These are phyloP conservation scores for Osedax fenrisi DNA, from an alignment of 2,888 invertebrate genomes.

Conservation along the genomic window DNA sequence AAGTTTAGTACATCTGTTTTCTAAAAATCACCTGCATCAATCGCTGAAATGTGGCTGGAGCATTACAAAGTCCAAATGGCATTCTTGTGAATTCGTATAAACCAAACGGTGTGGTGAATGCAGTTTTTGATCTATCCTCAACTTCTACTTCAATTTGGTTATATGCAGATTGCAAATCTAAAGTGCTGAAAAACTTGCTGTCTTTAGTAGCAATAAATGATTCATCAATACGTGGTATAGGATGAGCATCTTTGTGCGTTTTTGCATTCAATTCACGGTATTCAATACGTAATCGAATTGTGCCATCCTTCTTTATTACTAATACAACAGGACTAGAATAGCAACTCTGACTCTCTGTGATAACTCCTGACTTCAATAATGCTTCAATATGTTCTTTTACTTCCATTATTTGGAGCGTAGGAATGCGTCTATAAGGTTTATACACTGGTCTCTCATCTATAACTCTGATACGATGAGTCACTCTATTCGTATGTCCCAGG, in stretches of 20 bases:
- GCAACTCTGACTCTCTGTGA: background rate
- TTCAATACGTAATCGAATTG: background rate
- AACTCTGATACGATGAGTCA: background rate
- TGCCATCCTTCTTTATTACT: background rate
- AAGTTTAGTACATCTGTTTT: no score
- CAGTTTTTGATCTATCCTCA: no score
- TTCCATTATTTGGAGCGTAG: background rate
- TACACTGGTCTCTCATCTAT: background rate
- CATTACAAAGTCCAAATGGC: no score
- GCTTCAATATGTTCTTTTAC: background rate
- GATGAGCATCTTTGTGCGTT: background rate
- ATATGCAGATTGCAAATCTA: no score
- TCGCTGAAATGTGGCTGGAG: no score
- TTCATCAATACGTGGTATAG: background rate
- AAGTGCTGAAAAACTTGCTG: no score
- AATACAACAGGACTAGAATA: background rate
- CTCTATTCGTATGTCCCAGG: background rate
- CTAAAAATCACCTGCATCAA: no score
- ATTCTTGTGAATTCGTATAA: no score
- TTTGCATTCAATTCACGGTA: background rate
- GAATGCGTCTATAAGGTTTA: background rate
- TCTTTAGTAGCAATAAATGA: background rate
- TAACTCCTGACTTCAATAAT: background rate
- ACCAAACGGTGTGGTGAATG: no score
- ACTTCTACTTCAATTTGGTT: no score